Conservation (phyloP, 2,113 vertebrate species). For the Ceyx melanurus region DNA sequence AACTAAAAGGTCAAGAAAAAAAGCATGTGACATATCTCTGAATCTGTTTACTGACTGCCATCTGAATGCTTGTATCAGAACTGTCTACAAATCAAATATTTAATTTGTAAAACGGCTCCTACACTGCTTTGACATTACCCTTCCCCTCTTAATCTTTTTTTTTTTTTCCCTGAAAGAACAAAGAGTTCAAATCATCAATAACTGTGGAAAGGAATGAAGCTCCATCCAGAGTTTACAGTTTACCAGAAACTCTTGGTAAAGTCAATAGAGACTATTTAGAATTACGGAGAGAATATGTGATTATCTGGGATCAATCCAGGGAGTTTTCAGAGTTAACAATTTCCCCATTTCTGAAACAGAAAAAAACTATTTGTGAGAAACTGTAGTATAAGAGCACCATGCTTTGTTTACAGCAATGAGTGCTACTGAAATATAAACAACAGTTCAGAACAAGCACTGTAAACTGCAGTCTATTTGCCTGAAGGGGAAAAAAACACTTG, state of each 20-base stretch:
- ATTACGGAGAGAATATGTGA: background rate
- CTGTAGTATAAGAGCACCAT: background rate
- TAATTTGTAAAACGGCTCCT: background rate
- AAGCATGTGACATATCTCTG: background rate
- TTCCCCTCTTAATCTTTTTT: background rate
- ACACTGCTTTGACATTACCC: background rate
- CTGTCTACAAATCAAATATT: slow-evolving; percentile 32
- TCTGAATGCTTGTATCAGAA: slow-evolving; percentile 23
- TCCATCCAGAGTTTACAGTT: background rate
- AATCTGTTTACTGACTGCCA: background rate
- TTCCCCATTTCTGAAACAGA: background rate
- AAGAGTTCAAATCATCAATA: background rate
- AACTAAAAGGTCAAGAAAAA: background rate
- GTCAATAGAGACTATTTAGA: background rate
- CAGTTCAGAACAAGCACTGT: background rate
- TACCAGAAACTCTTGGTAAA: background rate
- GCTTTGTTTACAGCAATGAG: background rate
- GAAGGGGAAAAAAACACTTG: background rate
- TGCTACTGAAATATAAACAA: background rate
- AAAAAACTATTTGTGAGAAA: background rate
- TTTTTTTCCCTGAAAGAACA: background rate
- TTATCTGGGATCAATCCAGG: background rate
- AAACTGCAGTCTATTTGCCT: background rate
- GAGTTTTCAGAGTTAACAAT: background rate
- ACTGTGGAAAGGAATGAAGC: background rate